A percentile compares a stretch with the other conserved stretches of the same genome.
Conservation (phyloP, 2,888 invertebrate genomes). For the Andrena dorsata region DNA sequence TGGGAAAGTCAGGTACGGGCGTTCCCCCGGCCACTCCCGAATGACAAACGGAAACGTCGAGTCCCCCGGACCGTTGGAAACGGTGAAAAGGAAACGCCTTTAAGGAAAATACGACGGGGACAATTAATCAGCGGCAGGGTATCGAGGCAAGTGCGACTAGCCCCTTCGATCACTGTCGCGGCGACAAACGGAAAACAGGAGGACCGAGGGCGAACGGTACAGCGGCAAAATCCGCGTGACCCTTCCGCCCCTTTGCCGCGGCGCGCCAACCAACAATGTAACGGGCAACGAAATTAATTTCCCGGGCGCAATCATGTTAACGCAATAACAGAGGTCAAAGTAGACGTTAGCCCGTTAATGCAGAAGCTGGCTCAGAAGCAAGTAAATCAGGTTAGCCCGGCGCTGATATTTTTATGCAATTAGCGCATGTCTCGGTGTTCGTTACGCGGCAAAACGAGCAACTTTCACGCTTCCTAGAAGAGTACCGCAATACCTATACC, state of each 20-base stretch:
- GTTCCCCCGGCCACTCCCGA: too few species aligned
- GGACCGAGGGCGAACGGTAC: background rate
- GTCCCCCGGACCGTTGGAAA: too few species aligned
- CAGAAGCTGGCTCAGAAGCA: constrained; percentile 38
- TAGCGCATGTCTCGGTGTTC: constrained; percentile 30
- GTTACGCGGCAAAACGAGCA: constrained; percentile 18
- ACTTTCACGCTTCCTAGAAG: background rate
- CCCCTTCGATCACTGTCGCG: constrained; percentile 4
- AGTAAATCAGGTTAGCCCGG: constrained; percentile 43
- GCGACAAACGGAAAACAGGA: background rate
- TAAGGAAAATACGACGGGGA: too few species aligned
- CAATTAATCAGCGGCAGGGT: background rate
- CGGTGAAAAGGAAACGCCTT: too few species aligned
- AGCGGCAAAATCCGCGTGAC: background rate
- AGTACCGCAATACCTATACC: too few species aligned
- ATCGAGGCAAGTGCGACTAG: background rate
- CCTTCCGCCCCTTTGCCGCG: background rate
- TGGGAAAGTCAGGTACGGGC: too few species aligned
- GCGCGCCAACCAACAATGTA: constrained; percentile 32
- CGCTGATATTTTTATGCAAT: constrained; percentile 49
- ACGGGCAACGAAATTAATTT: constrained; percentile 50
- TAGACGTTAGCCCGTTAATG: constrained; percentile 49
- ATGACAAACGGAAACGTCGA: too few species aligned
- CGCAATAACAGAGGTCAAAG: constrained; percentile 40
- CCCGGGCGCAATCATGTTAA: constrained; percentile 46